These are phyloP conservation scores for Liolophura sinensis DNA, from an alignment of 1,140 invertebrate species.

Conservation along the genomic window DNA sequence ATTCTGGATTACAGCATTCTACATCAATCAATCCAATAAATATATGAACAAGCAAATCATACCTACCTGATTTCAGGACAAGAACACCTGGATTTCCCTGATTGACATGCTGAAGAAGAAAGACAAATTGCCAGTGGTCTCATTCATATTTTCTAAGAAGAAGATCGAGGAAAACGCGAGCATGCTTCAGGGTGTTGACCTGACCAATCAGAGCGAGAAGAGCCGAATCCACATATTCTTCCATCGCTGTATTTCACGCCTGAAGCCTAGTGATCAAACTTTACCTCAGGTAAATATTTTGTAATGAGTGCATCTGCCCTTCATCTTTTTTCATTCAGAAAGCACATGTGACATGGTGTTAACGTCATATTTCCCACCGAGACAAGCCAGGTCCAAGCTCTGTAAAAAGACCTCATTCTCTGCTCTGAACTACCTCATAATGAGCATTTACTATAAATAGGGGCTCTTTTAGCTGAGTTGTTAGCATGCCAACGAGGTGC, in stretches of 20 bases:
- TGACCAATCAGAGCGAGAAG: conserved; percentile 84
- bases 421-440: no score
- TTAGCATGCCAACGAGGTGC: no score
- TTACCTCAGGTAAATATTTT: conserved; percentile 78
- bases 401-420: no score
- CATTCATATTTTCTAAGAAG: conserved; percentile 92
- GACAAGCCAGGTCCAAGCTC: no score
- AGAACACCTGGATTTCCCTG: conserved; percentile 74
- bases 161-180: conserved; percentile 81
- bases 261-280: conserved; percentile 83
- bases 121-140: conserved; percentile 89
- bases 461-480: no score
- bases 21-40: no score
- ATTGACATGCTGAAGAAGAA: conserved; percentile 77
- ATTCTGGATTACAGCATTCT: no score
- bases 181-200: conserved; percentile 71
- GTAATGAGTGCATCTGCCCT: no score
- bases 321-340: no score
- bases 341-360: no score
- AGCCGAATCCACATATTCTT: conserved; percentile 82
- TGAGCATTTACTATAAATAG: no score
- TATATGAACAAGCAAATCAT: neutral
- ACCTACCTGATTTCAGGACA: conserved; percentile 66
- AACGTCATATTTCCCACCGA: no score
- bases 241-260: conserved; percentile 74